These are phyloP conservation scores for Plebejus argus DNA, from an alignment of 2,888 invertebrate genomes.

Conservation along the genomic window DNA sequence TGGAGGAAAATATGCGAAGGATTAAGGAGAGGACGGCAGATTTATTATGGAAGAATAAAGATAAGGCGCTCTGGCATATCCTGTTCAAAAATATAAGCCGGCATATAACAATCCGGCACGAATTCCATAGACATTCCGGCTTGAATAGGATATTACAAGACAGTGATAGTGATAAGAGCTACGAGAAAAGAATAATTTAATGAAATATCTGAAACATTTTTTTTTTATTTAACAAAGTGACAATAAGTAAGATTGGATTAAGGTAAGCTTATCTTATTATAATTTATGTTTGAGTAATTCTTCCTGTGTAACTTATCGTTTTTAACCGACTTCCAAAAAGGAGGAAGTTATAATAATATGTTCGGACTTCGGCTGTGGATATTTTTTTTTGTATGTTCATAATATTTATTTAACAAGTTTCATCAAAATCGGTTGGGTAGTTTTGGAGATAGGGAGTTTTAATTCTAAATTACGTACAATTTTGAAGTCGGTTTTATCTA, in stretches of 20 bases:
- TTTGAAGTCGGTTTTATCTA: too few relatives aligned
- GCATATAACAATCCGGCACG: conserved; percentile 75
- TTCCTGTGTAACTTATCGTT: not conserved
- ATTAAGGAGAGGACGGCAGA: conserved; percentile 80
- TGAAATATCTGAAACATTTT: not conserved
- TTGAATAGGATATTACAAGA: conserved; percentile 73
- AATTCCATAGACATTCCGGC: conserved; percentile 76
- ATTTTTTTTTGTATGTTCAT: too few relatives aligned
- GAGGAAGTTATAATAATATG: too few relatives aligned
- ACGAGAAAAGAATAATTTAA: conserved; percentile 50
- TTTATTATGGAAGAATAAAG: conserved; percentile 80
- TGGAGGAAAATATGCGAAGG: conserved; percentile 80
- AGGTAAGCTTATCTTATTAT: not conserved
- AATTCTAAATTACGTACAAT: too few relatives aligned
- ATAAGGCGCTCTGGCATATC: conserved; percentile 78
- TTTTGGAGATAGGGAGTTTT: too few relatives aligned
- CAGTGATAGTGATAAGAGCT: conserved; percentile 56
- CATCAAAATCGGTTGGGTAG: too few relatives aligned
- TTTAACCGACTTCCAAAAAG: too few relatives aligned
- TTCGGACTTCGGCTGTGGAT: too few relatives aligned
- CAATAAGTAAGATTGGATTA: conserved; percentile 3
- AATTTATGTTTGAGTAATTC: not conserved
- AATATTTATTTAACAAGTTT: too few relatives aligned
- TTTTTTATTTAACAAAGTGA: conserved; percentile 1
- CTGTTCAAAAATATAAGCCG: conserved; percentile 78